A percentile compares a stretch with the other conserved stretches of the same genome.
Evolutionary conservation across 2,888 invertebrate genomes (phyloP).

Genomic region (Dysmachus trigonus): DNA sequence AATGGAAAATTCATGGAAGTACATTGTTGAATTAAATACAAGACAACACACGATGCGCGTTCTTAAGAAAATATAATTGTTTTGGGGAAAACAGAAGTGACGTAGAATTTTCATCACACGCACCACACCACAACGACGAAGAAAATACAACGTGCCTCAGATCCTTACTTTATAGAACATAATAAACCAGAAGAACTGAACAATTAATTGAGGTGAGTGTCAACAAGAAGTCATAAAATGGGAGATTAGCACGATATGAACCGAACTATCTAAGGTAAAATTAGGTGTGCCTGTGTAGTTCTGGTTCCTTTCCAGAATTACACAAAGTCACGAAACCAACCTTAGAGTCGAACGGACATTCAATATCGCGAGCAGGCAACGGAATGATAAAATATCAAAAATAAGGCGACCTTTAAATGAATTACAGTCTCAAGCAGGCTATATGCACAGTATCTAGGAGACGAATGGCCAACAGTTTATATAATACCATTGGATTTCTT

Average conservation of each 20-base stretch:
- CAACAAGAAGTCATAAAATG: conserved; percentile 42
- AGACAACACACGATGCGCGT: neutral
- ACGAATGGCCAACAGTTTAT: neutral
- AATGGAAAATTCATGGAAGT: conserved; percentile 13
- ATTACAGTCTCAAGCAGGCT: conserved; percentile 19
- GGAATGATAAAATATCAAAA: neutral
- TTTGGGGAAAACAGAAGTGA: neutral
- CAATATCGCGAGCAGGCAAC: neutral
- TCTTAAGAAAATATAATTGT: conserved; percentile 2
- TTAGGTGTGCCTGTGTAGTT: conserved; percentile 25
- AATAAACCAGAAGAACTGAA: conserved; percentile 36
- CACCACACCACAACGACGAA: no score
- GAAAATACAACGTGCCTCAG: neutral
- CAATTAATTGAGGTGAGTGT: conserved; percentile 41
- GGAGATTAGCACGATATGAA: conserved; percentile 38
- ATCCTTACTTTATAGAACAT: neutral
- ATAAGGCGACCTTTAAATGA: conserved; percentile 23
- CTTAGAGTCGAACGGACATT: neutral
- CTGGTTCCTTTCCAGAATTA: conserved; percentile 10
- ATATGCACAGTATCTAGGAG: neutral
- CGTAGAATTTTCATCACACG: neutral
- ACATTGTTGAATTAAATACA: conserved; percentile 14
- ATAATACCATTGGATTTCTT: neutral
- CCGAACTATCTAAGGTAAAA: conserved; percentile 1
- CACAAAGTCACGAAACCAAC: conserved; percentile 30